Base-by-base conservation (phyloP, 2,888 invertebrate species). In the Ecliptopera silaceata region DNA sequence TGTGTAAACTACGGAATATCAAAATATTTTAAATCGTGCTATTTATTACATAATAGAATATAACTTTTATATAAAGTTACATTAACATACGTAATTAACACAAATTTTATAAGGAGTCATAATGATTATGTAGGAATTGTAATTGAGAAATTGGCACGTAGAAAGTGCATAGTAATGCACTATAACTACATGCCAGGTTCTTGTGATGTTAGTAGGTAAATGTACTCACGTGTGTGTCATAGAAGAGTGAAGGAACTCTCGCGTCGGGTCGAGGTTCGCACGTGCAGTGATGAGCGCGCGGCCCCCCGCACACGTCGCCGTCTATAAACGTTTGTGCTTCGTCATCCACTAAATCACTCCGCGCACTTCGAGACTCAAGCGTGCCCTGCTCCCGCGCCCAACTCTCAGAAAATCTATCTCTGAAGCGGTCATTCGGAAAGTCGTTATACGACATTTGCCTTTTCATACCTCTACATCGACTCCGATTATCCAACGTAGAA, bases 361-460 rank as follows among this genome's bases (percentile, higher is more conserved):
- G 80, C 56, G 80, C 79, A 67, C 80, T 83, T 63, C 86, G 74
- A 54, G 85, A 79, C 66, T 82, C 80, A 65, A 77, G 76, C 59
- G 80, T 75, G 61, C 74, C 77, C 65, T 83, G 86, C 51, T 85
- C 85, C 53, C 84, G 77, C 56, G 77, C 69, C 90, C 88, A 86
- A 44, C 78, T 71, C 65, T 84, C 88, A 58, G 80, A 68, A 67
- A 77, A 70, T 72, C 86, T 80, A 65, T 88, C 88, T 64, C 85
- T 77, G 69, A 74, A 85, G 58, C 89, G 77, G 63, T 91, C 91
- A 66, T 80, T 88, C 57, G 88, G 86, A 77, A 92, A 89, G 70
- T 92, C 91, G 70, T 88, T 91, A 73, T 86, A 91, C 51, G 92
- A 92, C 87, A 91, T 82, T 75, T 91, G 91, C 64, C 91, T 82